Percentiles rank a stretch among this genome's conserved stretches.
These are phyloP conservation scores for Encarsia formosa DNA, from an alignment of 2,888 invertebrate genomes.

Conservation along the genomic window DNA sequence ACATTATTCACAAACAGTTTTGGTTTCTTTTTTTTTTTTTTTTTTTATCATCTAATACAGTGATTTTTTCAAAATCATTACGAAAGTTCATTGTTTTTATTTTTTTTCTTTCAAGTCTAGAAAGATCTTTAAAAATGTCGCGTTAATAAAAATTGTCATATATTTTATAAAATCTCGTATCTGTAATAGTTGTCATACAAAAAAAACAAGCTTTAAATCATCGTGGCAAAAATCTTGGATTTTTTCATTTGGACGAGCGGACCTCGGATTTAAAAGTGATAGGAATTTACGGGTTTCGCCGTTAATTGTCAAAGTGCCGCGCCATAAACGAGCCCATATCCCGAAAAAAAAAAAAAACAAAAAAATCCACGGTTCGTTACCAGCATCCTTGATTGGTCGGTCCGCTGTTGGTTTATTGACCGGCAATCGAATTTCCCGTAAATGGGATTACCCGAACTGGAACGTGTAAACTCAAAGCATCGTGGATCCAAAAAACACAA, in stretches of 20 bases:
- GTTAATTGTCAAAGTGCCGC: too few species aligned
- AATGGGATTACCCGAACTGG: constrained; percentile 16
- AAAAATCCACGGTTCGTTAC: too few species aligned
- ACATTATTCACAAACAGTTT: constrained; percentile 28
- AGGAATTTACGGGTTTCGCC: too few species aligned
- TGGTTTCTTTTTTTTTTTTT: too few species aligned
- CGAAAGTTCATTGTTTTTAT: constrained; percentile 4
- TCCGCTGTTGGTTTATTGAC: constrained; percentile 1
- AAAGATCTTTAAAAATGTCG: constrained; percentile 11
- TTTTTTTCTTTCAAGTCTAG: constrained; percentile 6
- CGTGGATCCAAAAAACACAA: too few species aligned
- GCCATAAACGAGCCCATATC: too few species aligned
- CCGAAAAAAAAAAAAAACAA: too few species aligned
- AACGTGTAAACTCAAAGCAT: too few species aligned
- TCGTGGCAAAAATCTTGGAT: too few species aligned
- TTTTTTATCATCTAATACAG: constrained; percentile 6
- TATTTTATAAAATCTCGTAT: constrained; percentile 11
- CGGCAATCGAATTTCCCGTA: constrained; percentile 12
- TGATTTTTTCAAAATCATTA: constrained; percentile 10
- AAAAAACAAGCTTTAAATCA: too few species aligned
- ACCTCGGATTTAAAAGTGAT: too few species aligned
- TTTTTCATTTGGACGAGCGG: too few species aligned
- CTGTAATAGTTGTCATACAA: not conserved
- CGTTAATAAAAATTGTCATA: constrained; percentile 1
- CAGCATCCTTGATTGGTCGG: constrained; percentile 13